These are phyloP conservation scores for Aphrophora alni DNA, from an alignment of 2,888 invertebrate genomes.

Conservation along the genomic window DNA sequence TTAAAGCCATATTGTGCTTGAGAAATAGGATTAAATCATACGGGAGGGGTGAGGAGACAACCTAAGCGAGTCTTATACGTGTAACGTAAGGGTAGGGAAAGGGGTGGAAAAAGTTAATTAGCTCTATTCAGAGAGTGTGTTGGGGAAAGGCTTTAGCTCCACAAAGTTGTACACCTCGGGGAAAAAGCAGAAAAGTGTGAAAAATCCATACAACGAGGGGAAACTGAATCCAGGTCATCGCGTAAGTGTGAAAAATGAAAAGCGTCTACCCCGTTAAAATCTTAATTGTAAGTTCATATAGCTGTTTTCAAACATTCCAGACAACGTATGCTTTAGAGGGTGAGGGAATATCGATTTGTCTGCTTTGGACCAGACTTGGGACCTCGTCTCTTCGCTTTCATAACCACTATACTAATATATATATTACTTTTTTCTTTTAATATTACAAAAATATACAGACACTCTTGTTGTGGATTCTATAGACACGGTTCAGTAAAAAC, in stretches of 20 bases:
- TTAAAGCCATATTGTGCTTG: background rate
- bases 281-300: background rate
- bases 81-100: background rate
- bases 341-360: background rate
- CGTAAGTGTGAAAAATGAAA: background rate
- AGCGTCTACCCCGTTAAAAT: background rate
- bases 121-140: background rate
- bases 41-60: background rate
- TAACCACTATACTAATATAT: background rate
- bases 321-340: background rate
- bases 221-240: background rate
- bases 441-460: background rate
- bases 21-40: background rate
- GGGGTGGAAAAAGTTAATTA: conserved; percentile 4
- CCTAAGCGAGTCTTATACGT: background rate
- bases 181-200: background rate
- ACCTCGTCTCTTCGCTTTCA: background rate
- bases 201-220: background rate
- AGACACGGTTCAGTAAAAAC: background rate
- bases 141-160: background rate
- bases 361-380: background rate
- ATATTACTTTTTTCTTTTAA: background rate
- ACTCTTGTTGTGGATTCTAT: background rate
- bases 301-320: background rate
- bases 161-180: background rate